Evolutionary conservation across 2,113 vertebrate species (phyloP), one percentile per base, ranked within the genome.

Genomic region (Chroicocephalus ridibundus): DNA sequence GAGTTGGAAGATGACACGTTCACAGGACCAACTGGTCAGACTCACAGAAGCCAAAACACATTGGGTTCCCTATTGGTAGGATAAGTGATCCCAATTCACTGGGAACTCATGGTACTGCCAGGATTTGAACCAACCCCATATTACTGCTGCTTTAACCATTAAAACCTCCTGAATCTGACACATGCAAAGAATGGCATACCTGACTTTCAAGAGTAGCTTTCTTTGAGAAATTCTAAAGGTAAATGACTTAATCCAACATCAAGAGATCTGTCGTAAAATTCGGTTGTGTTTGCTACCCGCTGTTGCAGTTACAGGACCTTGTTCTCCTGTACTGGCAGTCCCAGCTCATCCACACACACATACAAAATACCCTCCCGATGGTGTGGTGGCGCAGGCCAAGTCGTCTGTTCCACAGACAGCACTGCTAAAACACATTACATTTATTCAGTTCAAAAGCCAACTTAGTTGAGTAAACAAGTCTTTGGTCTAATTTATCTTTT

Each of bases 11-110:
- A 69, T 57, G 32, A 82, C 88, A 27, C 26, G 52, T 36, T 95
- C 78, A 77, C 70, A 77, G 87, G 20, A 87, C 70, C 90, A 96
- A 96, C 69, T 94, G 94, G 91, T 82, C 86, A 89, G 57, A 77
- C 14, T 65, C 62, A 44, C 8, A 74, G 49, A 79, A 94, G 95
- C 78, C 93, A 89, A 96, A 91, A 85, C 29, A 91, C 2, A 2
- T 2, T 32, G 69, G 54, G 72, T 49, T 85, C 40, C 61, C 62
- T 46, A 9, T 13, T 1, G 5, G 74, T n/a, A 72, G 65, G n/a
- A 32, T 68, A 89, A 91, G 46, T 34, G 21, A 31, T 51, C 34
- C 0, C 3, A 91, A 83, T 84, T 71, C 88, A 82, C 1, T 42
- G 47, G 34, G 46, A 90, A 51, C 47, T 81, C 57, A 19, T 2